Base-by-base conservation (phyloP, 2,797 vertebrate species). In the Xiphophorus birchmanni region DNA sequence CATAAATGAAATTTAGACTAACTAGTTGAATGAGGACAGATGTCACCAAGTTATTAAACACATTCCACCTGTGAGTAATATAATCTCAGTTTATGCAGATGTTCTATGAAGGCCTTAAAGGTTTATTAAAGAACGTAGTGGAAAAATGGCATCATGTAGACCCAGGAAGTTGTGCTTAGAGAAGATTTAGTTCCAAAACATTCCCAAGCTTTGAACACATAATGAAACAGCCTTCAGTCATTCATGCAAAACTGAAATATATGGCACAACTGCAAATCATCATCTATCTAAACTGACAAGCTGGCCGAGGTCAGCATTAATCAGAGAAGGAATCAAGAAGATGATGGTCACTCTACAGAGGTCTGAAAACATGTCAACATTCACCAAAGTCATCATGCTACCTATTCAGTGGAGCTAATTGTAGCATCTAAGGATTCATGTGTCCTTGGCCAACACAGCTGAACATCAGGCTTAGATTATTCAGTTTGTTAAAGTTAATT, bases 351-450 rank as follows among this genome's bases (percentile, higher is more conserved):
- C 58, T 32, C 58, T 17, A 15, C 5, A 89, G 54, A 79, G 83
- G 75, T 82, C 77, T 37, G 81, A 63, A 82, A 86, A 89, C 80
- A 90, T 71, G 83, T 89, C 82, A 90, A 86, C 84, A 82, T 82
- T 81, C 84, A 80, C 79, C 67, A 84, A 80, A 85, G 78, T 82
- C 88, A 83, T 79, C 45, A 82, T 17, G 50, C 81, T 81, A 80
- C 79, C 69, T 83, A 79, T 82, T 90, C 80, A 89, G 87, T 85
- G 76, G 73, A 81, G 80, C 82, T 92, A 92, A 91, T 87, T 91
- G 84, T 85, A 85, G 81, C 77, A 73, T 54, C 79, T 79, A 78
- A 82, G 77, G 78, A 88, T 75, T 77, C 76, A 78, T 73, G 77
- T 79, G 79, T 87, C 85, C 78, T 58, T 75, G 74, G 77, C 82